Conservation (phyloP, 2,113 vertebrate genomes). For the Camelus dromedarius region DNA sequence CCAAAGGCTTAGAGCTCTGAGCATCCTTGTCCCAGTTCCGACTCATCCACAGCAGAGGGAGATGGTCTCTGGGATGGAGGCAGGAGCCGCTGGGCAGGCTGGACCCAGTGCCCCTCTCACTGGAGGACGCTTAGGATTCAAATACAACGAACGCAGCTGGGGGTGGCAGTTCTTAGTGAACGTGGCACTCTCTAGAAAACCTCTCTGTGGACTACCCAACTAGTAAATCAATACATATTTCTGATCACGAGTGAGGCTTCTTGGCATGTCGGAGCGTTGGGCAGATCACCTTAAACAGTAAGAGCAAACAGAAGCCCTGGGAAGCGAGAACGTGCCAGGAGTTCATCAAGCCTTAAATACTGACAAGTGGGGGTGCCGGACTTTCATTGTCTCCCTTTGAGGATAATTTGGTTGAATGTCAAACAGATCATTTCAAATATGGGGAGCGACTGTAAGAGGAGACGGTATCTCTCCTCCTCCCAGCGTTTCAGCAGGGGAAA, state of each 20-base stretch:
- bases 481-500: constrained; percentile 32
- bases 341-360: constrained; percentile 78
- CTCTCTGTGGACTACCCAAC: background rate
- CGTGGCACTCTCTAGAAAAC: background rate
- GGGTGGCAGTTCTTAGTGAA: constrained; percentile 7
- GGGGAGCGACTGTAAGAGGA: background rate
- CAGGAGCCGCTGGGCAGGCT: background rate
- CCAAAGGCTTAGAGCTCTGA: constrained; percentile 50
- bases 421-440: constrained; percentile 64
- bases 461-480: background rate
- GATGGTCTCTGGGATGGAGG: background rate
- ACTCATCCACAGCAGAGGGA: constrained; percentile 44
- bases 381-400: constrained; percentile 59
- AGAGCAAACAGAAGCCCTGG: constrained; percentile 59
- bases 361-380: constrained; percentile 31
- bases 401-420: constrained; percentile 64
- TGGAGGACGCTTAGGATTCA: constrained; percentile 43
- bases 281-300: constrained; percentile 49
- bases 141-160: constrained; percentile 60
- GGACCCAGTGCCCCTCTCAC: background rate
- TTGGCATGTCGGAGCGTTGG: constrained; percentile 38
- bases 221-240: constrained; percentile 40
- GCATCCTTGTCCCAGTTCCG: background rate
- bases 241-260: background rate
- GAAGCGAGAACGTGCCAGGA: constrained; percentile 62